These are phyloP conservation scores for Marmota monax DNA, from an alignment of 2,113 vertebrate species.

Conservation along the genomic window DNA sequence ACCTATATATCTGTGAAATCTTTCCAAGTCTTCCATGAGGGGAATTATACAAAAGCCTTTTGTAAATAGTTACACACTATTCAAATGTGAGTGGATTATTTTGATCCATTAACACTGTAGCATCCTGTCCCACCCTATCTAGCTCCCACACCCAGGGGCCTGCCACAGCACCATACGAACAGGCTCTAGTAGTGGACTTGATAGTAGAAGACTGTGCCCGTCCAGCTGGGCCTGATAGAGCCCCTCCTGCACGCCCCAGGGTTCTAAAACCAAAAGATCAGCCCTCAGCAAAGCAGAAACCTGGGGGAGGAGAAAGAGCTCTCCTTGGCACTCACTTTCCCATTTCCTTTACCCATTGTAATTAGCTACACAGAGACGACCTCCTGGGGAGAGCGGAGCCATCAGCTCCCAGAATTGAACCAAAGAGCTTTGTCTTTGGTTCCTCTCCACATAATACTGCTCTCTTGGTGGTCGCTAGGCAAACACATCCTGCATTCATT, in stretches of 20 bases:
- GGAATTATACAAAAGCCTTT: not conserved
- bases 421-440: slow-evolving; percentile 56
- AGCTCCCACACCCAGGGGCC: not conserved
- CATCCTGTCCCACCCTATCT: not conserved
- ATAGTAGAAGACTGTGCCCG: not conserved
- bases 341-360: slow-evolving; percentile 72
- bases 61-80: not conserved
- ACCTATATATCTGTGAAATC: not conserved
- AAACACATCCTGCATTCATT: slow-evolving; percentile 68
- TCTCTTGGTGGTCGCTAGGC: slow-evolving; percentile 71
- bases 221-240: not conserved
- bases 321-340: slow-evolving; percentile 11
- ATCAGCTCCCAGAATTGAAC: slow-evolving; percentile 44
- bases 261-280: slow-evolving; percentile 52
- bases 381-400: slow-evolving; percentile 62
- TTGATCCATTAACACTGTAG: not conserved
- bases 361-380: slow-evolving; percentile 70
- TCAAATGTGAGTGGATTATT: not conserved
- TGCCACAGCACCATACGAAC: not conserved
- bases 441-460: slow-evolving; percentile 64
- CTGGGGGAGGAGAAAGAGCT: slow-evolving; percentile 59
- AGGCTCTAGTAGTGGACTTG: not conserved
- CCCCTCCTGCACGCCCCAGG: not conserved
- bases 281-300: slow-evolving; percentile 53
- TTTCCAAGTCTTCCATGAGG: not conserved